Evolutionary conservation across 2,888 invertebrate species (phyloP), one percentile per base, ranked within the genome.

Genomic region (Dioctria linearis): DNA sequence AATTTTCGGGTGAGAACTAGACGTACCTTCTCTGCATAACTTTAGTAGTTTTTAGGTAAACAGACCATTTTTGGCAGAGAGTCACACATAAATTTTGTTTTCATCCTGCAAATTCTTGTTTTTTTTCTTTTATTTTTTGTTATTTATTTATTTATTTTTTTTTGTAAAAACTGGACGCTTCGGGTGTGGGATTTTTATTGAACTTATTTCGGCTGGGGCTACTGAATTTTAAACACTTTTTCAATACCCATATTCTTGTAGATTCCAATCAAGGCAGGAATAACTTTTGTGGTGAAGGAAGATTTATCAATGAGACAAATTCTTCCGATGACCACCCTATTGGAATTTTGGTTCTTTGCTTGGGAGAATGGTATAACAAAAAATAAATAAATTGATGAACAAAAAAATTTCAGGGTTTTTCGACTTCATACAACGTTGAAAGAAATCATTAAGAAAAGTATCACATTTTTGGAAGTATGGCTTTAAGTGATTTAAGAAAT

Each of bases 301-400:
- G 69, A 54, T 49, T 69, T 69, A 69, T 69, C 69, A 69, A 51
- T 51, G 51, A 51, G 51, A 69, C 51, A 5, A 49, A 51, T 11
- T 51, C 69, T 51, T 51, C 46, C 51, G 69, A 11, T n/a, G 54
- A 51, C 71, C 51, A 71, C 79, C 57, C 65, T 6, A n/a, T 11
- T 54, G 9, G 11, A 54, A 54, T 54, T 8, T 46, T 9, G 49
- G 54, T n/a, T 54, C 2, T 11, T 54, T n/a, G 6, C 11, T n/a
- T 54, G 11, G 11, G 11, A 54, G 8, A 46, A 9, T 46, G 49
- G 9, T 46, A 25, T 1, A n/a, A n/a, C n/a, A 46, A 46, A 46
- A 46, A 46, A 46, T 2, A 46, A 46, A 87, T 86, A 86, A 83
- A 80, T 84, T 85, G 85, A 84, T 83, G 85, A 83, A 83, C 82